Evolutionary conservation across 2,113 vertebrate species (phyloP), one percentile per base, ranked within the genome.

Genomic region (Larimichthys polyactis): DNA sequence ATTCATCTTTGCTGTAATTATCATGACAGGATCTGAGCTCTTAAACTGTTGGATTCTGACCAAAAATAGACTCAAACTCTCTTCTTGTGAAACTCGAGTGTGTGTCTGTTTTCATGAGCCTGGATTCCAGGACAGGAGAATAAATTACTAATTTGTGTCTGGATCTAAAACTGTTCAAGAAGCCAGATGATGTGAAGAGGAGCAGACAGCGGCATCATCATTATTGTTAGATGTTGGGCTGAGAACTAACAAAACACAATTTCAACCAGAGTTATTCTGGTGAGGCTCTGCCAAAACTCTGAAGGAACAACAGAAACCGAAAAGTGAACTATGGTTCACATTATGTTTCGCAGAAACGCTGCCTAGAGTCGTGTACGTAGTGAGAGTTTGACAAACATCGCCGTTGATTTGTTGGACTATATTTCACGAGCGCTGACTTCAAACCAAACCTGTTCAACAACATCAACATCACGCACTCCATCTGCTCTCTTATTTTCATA

Each of bases 1-100:
- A 92, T 90, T 92, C 72, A 55, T 66, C 57, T 24, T 44, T 91
- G 85, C 90, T 92, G 90, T 49, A 52, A 27, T 24, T 17, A 67
- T 88, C 11, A 24, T 54, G 52, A 78, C 65, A 58, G 11, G 5
- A 52, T 85, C 79, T 89, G 85, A 80, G 82, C 87, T 89, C 83
- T 86, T 85, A 75, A 82, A 91, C 64, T 84, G 14, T 58, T 8
- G 17, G 20, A 3, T 60, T 80, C 32, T n/a, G 24, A 44, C 65
- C 46, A 63, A 63, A 83, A 78, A 74, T 36, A 72, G 19, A 36
- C 15, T 12, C 7, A 11, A 3, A 11, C 10, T 5, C 32, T 32
- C 59, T 60, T 62, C 12, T 7, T 57, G 22, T 65, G 12, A 87
- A 69, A 36, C 17, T 6, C 15, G 17, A 20, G 16, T 22, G 40